phyloP scores from a whole-genome alignment of 2,888 invertebrate species.

The Xylota sylvarum region DNA sequence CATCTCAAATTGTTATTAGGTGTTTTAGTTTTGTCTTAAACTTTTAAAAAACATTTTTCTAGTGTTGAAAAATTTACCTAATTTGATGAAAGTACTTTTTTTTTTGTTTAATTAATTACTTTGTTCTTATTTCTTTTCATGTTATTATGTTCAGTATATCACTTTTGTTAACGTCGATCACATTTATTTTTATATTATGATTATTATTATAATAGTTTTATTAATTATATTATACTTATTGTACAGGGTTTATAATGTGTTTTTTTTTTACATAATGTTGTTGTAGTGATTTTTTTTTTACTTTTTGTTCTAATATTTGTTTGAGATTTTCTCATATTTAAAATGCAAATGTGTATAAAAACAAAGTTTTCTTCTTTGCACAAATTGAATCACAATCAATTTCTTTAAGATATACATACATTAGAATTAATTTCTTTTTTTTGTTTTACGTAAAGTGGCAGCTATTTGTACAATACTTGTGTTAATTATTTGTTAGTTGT shows the following conservation, averaged over 20 bases:
- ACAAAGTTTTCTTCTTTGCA: slow-evolving; percentile 48
- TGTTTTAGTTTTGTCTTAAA: slow-evolving; percentile 27
- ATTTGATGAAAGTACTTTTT: slow-evolving; percentile 46
- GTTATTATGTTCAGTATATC: slow-evolving; percentile 75
- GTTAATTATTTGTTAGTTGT: slow-evolving; percentile 47
- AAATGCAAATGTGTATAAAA: slow-evolving; percentile 69
- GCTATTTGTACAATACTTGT: slow-evolving; percentile 73
- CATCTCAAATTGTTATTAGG: slow-evolving; percentile 24
- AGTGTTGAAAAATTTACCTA: slow-evolving; percentile 69
- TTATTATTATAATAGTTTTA: slow-evolving; percentile 47
- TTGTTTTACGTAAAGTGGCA: slow-evolving; percentile 62
- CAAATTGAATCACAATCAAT: slow-evolving; percentile 69
- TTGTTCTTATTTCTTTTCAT: slow-evolving; percentile 51
- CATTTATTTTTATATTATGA: slow-evolving; percentile 60
- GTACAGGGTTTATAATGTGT: slow-evolving; percentile 50
- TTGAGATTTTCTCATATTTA: slow-evolving; percentile 53
- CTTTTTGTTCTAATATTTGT: slow-evolving; percentile 4
- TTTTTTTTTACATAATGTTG: slow-evolving; percentile 55
- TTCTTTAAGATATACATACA: slow-evolving; percentile 69
- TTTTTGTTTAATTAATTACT: slow-evolving; percentile 29
- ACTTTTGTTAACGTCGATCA: slow-evolving; percentile 75
- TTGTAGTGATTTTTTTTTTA: slow-evolving; percentile 43
- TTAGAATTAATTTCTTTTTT: slow-evolving; percentile 20
- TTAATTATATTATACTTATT: slow-evolving; percentile 55
- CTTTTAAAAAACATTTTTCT: slow-evolving; percentile 62